phyloP scores from a whole-genome alignment of 2,888 invertebrate species.

The Tetropium fuscum region DNA sequence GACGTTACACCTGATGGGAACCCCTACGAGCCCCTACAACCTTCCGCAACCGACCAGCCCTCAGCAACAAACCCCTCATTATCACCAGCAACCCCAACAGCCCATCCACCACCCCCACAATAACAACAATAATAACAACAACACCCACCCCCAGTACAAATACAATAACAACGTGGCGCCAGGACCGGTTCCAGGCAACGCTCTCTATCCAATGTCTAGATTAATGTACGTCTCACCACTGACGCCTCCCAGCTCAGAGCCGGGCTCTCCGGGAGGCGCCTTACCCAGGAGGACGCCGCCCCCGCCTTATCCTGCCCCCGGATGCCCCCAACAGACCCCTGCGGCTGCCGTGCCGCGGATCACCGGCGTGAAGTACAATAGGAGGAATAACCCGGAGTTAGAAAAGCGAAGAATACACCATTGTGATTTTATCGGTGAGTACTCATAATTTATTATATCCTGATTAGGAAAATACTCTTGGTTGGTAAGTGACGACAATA shows the following conservation, averaged over 20 bases:
- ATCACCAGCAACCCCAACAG: slow-evolving; percentile 56
- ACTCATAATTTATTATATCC: no score
- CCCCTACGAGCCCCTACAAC: slow-evolving; percentile 67
- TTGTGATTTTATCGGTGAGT: slow-evolving; percentile 92
- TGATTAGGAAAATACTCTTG: no score
- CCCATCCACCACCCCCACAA: slow-evolving; percentile 65
- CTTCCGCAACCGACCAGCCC: slow-evolving; percentile 58
- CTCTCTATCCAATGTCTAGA: slow-evolving; percentile 70
- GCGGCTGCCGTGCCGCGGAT: slow-evolving; percentile 51
- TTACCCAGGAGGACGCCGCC: slow-evolving; percentile 80
- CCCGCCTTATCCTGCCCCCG: slow-evolving; percentile 79
- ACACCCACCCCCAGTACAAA: slow-evolving; percentile 58
- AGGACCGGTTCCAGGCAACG: slow-evolving; percentile 64
- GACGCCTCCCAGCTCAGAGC: slow-evolving; percentile 90
- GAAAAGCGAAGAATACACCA: slow-evolving; percentile 96
- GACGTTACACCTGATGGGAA: slow-evolving; percentile 70
- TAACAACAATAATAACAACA: slow-evolving; percentile 67
- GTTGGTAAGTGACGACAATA: no score
- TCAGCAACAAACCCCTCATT: slow-evolving; percentile 40
- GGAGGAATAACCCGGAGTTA: slow-evolving; percentile 95
- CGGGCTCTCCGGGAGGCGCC: slow-evolving; percentile 83
- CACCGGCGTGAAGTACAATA: slow-evolving; percentile 80
- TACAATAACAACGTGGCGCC: slow-evolving; percentile 57
- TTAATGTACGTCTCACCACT: slow-evolving; percentile 86
- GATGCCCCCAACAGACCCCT: slow-evolving; percentile 56